phyloP scores from a whole-genome alignment of 2,888 invertebrate genomes.

The Isotomurus palustris region DNA sequence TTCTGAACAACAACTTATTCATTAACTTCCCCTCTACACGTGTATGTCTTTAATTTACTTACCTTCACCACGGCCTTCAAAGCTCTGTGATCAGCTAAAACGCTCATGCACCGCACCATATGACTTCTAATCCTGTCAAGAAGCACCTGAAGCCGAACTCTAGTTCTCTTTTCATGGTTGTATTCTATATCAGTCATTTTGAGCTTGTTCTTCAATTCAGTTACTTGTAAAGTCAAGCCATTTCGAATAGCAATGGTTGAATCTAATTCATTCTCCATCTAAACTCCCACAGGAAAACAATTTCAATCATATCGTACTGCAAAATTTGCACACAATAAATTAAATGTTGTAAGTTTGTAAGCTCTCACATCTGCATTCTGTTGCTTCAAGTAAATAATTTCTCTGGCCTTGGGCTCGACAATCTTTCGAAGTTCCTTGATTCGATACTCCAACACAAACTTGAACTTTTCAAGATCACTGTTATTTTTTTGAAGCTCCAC shows the following conservation, averaged over 20 bases:
- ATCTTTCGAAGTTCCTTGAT: conserved; percentile 79
- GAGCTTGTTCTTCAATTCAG: conserved; percentile 72
- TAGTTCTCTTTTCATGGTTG: conserved; percentile 61
- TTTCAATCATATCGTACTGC: too few relatives aligned
- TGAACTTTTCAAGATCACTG: conserved; percentile 84
- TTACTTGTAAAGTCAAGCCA: conserved; percentile 65
- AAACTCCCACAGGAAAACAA: too few relatives aligned
- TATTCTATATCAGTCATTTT: conserved; percentile 66
- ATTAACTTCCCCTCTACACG: too few relatives aligned
- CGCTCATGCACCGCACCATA: conserved; percentile 70
- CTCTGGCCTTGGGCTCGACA: conserved; percentile 79
- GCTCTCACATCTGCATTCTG: conserved; percentile 62
- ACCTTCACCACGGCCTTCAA: conserved; percentile 56
- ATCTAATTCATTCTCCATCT: conserved; percentile 78
- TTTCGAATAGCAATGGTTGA: conserved; percentile 38
- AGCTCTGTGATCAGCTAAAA: conserved; percentile 69
- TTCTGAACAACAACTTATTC: too few relatives aligned
- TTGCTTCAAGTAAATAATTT: conserved; percentile 75
- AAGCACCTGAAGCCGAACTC: conserved; percentile 56
- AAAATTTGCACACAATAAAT: not conserved
- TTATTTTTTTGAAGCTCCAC: conserved; percentile 77
- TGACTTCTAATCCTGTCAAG: conserved; percentile 67
- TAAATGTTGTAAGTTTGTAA: not conserved
- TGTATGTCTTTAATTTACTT: too few relatives aligned
- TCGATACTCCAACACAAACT: conserved; percentile 83